These are phyloP conservation scores for Lampris megalopsis DNA, from an alignment of 2,113 vertebrate species.

Conservation along the genomic window DNA sequence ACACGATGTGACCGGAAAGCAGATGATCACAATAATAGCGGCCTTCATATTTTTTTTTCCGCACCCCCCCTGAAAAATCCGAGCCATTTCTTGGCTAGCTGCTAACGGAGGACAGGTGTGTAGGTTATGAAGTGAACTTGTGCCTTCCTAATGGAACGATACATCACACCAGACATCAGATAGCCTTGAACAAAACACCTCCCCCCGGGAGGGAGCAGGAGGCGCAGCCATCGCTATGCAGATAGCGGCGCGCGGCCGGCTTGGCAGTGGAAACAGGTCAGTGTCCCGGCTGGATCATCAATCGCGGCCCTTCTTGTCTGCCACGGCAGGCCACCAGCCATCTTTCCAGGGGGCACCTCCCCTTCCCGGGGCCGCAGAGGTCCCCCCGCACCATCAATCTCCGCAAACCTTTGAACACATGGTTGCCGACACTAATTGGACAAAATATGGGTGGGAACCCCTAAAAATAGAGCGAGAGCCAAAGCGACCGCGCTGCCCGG, in stretches of 20 bases:
- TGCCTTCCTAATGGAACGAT: constrained; percentile 53
- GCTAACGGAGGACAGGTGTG: not conserved
- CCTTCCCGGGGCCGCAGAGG: constrained; percentile 43
- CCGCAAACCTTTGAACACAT: constrained; percentile 57
- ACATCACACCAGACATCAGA: constrained; percentile 30
- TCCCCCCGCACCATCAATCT: constrained; percentile 73
- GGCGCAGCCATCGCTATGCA: constrained; percentile 19
- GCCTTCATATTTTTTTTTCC: not conserved
- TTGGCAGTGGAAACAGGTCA: constrained; percentile 70
- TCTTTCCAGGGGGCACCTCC: constrained; percentile 31
- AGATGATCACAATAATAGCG: no score
- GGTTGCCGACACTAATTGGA: constrained; percentile 67
- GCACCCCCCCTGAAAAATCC: not conserved
- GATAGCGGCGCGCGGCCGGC: constrained; percentile 23
- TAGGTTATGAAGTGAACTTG: constrained; percentile 5
- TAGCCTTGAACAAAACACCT: not conserved
- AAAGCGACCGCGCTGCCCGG: not conserved
- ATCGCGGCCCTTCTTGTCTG: constrained; percentile 45
- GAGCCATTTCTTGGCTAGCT: not conserved
- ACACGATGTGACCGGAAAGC: no score
- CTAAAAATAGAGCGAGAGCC: constrained; percentile 60
- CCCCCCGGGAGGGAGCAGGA: constrained; percentile 23
- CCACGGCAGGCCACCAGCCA: constrained; percentile 34
- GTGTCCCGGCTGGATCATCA: constrained; percentile 65
- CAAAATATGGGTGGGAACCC: constrained; percentile 37